phyloP scores from a whole-genome alignment of 2,888 invertebrate species.

The Carabus problematicus region DNA sequence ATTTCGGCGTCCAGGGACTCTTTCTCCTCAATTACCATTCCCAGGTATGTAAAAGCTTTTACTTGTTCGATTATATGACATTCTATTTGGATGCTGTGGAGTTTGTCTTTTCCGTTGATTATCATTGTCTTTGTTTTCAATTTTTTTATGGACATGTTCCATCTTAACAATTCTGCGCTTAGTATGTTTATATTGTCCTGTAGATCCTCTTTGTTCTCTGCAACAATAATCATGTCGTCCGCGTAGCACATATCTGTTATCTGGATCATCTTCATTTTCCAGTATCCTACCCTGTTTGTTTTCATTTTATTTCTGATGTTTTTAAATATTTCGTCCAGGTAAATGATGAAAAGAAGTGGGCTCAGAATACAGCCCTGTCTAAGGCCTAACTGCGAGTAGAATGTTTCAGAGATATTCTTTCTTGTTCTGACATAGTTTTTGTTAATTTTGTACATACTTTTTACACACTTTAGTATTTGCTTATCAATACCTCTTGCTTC shows the following conservation, averaged over 20 bases:
- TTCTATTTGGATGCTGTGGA: background rate
- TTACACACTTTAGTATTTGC: slow-evolving; percentile 8
- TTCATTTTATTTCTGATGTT: background rate
- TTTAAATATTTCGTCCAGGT: background rate
- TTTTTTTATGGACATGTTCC: background rate
- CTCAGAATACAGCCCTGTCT: too few species aligned
- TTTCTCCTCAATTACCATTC: background rate
- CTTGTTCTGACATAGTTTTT: slow-evolving; percentile 6
- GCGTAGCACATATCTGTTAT: slow-evolving; percentile 19
- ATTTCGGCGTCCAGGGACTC: background rate
- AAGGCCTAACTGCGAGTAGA: background rate
- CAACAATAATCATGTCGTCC: slow-evolving; percentile 5
- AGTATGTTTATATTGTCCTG: background rate
- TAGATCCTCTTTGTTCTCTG: background rate
- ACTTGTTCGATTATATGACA: background rate
- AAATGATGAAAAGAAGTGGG: too few species aligned
- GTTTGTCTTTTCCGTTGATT: background rate
- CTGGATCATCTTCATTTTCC: background rate
- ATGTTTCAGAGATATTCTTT: background rate
- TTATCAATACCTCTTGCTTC: slow-evolving; percentile 11
- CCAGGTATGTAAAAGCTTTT: background rate
- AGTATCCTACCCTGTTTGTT: slow-evolving; percentile 42
- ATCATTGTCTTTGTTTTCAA: background rate
- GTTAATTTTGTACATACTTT: slow-evolving; percentile 2
- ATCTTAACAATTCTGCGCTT: background rate